phyloP scores from a whole-genome alignment of 2,113 vertebrate species.

The Hippotragus niger region DNA sequence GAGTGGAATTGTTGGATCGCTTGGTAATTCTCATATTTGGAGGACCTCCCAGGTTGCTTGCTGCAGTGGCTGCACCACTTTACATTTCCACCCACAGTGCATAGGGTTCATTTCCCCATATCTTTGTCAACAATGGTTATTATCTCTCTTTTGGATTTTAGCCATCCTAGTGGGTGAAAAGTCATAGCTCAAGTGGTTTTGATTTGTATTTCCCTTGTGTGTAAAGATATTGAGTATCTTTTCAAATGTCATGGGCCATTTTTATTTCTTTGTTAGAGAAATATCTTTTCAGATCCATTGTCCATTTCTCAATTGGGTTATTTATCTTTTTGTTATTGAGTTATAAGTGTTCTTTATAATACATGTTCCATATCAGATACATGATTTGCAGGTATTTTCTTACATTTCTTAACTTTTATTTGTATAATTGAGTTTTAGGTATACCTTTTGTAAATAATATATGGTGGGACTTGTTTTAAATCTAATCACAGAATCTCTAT shows the following conservation, averaged over 20 bases:
- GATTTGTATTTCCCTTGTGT: not conserved
- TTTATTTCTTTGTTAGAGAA: not conserved
- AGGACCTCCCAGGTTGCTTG: not conserved
- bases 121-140: not conserved
- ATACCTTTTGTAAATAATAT: not conserved
- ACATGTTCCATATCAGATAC: not conserved
- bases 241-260: not conserved
- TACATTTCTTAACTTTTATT: not conserved
- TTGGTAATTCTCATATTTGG: not conserved
- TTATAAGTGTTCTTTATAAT: not conserved
- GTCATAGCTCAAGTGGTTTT: not conserved
- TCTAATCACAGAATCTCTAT: not conserved
- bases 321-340: not conserved
- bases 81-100: accelerated
- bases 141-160: not conserved
- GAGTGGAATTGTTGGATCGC: not conserved
- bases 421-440: not conserved
- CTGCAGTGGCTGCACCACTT: too few relatives aligned
- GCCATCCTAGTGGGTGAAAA: not conserved
- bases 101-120: too few relatives aligned
- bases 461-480: not conserved
- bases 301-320: not conserved
- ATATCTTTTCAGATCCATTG: not conserved
- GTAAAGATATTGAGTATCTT: not conserved
- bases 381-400: not conserved